A percentile compares a stretch with the other conserved stretches of the same genome.
Evolutionary conservation across 2,113 vertebrate species (phyloP).

Genomic region (Climacteris rufus): DNA sequence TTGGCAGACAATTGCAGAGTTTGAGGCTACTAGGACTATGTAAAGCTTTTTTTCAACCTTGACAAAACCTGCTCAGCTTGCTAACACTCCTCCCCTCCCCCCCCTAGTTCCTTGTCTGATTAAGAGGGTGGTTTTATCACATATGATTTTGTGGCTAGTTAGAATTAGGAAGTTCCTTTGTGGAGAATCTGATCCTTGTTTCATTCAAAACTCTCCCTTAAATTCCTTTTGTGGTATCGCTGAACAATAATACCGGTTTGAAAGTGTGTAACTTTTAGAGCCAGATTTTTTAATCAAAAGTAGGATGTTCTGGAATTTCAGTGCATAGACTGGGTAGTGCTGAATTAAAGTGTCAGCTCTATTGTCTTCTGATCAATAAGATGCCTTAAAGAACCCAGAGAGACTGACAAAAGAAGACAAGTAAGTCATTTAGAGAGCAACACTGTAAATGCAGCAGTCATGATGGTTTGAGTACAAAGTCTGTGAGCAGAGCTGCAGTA

Average conservation of each 20-base stretch:
- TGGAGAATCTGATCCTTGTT: background rate
- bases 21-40: background rate
- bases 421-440: background rate
- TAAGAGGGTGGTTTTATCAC: background rate
- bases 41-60: background rate
- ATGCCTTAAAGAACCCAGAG: background rate
- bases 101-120: background rate
- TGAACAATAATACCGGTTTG: background rate
- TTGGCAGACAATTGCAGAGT: background rate
- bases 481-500: background rate
- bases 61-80: background rate
- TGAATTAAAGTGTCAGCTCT: background rate
- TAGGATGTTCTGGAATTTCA: background rate
- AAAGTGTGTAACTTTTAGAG: background rate
- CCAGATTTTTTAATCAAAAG: background rate
- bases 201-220: background rate
- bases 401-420: background rate
- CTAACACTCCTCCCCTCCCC: background rate
- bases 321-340: background rate
- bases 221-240: background rate
- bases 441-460: background rate
- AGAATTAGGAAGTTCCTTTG: background rate
- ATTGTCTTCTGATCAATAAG: conserved; percentile 16
- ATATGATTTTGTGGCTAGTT: background rate
- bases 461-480: background rate